These are phyloP conservation scores for Aplochiton taeniatus DNA, from an alignment of 2,797 vertebrate species.

Conservation along the genomic window DNA sequence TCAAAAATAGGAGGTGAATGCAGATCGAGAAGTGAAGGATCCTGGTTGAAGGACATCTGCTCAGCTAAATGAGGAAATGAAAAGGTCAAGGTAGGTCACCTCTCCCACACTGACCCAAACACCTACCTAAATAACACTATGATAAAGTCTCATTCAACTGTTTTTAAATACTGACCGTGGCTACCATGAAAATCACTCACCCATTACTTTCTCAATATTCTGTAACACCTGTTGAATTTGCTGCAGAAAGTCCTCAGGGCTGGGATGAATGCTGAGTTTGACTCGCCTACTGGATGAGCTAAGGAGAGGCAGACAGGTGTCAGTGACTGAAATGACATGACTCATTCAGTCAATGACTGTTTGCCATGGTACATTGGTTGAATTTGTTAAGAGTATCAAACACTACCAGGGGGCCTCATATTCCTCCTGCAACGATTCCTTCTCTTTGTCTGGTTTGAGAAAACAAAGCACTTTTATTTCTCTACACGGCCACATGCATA, in stretches of 20 bases:
- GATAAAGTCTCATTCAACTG: too few relatives aligned
- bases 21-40: slow-evolving; percentile 51
- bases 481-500: background rate
- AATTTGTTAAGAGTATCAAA: background rate
- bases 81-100: background rate
- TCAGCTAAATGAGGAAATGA: slow-evolving; percentile 45
- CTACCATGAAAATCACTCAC: slow-evolving; percentile 43
- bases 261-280: slow-evolving; percentile 49
- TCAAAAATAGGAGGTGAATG: slow-evolving; percentile 25
- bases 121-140: too few relatives aligned
- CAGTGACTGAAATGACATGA: background rate
- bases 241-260: slow-evolving; percentile 57
- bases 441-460: background rate
- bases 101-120: too few relatives aligned
- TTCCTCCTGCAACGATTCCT: background rate
- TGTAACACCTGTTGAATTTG: slow-evolving; percentile 62
- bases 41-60: slow-evolving; percentile 53
- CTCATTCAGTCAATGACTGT: too few relatives aligned
- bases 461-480: background rate
- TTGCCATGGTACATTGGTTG: too few relatives aligned
- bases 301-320: background rate
- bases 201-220: slow-evolving; percentile 60
- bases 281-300: background rate
- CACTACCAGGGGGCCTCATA: background rate
- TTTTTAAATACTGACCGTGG: too few relatives aligned